A percentile compares a stretch with the other conserved stretches of the same genome.
Evolutionary conservation across 2,797 vertebrate genomes (phyloP).

Genomic region (Acomys russatus): DNA sequence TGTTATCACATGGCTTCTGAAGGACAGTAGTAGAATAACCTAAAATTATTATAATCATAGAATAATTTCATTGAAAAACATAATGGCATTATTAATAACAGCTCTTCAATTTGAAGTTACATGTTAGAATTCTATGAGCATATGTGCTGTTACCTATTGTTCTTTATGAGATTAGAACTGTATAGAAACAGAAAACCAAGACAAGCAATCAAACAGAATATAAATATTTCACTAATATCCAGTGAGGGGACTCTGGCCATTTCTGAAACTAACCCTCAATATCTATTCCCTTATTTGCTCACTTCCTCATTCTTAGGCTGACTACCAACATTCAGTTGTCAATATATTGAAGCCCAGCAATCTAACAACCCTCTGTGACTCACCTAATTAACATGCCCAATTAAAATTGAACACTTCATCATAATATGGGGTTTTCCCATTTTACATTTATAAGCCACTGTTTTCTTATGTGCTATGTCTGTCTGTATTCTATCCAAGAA

Average conservation of each 20-base stretch:
- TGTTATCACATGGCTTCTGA: background rate
- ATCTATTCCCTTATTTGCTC: no score
- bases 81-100: constrained; percentile 3
- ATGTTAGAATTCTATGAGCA: constrained; percentile 34
- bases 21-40: background rate
- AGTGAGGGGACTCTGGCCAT: background rate
- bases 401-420: no score
- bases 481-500: background rate
- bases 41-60: background rate
- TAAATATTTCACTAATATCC: background rate
- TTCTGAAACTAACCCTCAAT: no score
- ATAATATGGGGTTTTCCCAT: no score
- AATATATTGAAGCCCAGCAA: no score
- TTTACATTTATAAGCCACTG: no score
- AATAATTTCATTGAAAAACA: background rate
- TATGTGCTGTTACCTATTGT: constrained; percentile 19
- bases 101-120: background rate
- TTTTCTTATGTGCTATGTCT: no score
- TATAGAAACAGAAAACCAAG: constrained; percentile 10
- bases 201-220: background rate
- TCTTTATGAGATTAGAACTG: background rate
- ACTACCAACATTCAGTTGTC: no score
- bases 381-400: no score
- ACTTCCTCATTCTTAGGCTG: no score
- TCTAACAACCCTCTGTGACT: no score